Base-by-base conservation (phyloP, 1,140 invertebrate genomes). In the Drosophila arizonae region DNA sequence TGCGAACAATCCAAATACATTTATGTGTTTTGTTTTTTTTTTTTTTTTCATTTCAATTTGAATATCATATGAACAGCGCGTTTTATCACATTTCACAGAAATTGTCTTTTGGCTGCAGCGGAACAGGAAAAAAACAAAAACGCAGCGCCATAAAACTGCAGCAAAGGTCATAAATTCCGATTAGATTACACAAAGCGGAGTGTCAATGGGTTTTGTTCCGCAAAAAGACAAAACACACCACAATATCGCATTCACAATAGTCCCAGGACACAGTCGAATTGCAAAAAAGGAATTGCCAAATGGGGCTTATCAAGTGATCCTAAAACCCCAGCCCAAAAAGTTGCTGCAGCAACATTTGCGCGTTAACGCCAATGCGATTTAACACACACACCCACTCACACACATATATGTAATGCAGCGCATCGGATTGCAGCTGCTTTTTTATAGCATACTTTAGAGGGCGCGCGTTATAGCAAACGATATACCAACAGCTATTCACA, bases 181-280 rank as follows among this genome's bases (percentile, higher is more conserved):
- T 87, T 88, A 87, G 82, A 87, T 87, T 87, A 87, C 82, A 87
- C 79, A 87, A 88, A 87, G 71, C 84, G 66, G 64, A 76, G 67
- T 65, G 74, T 77, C 65, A 73, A 64, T 73, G 61, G 68, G 9
- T 10, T 55, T 75, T 46, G 45, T 60, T n/a, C 15, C 24, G 13
- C 33, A 24, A 28, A 60, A 60, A 48, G 43, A 63, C 36, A 73
- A 51, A 50, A 45, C 66, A 60, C 46, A 52, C 60, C 46, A 60
- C 76, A 62, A 81, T 81, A 85, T 69, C 67, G 67, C 80, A 76
- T 67, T 43, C 73, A 56, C 82, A 87, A 78, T 72, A 43, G 70
- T 26, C 46, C 51, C 57, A 51, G 43, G 28, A 63, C 64, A 46
- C 43, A 46, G 6, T 17, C 43, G 57, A 43, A 52, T 4, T 9